These are phyloP conservation scores for Pocillopora damicornis DNA, from an alignment of 64 coral and sea anemone genomes.

Conservation along the genomic window DNA sequence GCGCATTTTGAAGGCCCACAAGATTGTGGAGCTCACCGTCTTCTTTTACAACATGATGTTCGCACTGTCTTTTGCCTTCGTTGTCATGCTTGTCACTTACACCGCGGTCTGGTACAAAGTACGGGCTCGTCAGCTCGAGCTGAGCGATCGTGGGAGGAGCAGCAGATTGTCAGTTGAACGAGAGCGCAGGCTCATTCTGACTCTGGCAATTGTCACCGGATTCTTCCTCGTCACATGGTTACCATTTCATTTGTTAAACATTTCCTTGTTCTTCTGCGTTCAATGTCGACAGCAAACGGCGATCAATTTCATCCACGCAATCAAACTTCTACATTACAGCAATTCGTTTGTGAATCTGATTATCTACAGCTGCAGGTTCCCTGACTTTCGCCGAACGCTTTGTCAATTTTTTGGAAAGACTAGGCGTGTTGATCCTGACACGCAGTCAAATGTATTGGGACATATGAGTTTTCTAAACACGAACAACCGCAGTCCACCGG, in stretches of 20 bases:
- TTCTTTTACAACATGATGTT: slow-evolving; percentile 72
- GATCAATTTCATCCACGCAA: slow-evolving; percentile 30
- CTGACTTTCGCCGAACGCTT: slow-evolving; percentile 70
- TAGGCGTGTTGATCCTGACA: not conserved
- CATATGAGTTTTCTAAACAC: slow-evolving; percentile 4
- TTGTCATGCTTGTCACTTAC: slow-evolving; percentile 60
- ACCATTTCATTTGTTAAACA: slow-evolving; percentile 82
- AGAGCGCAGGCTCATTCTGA: slow-evolving; percentile 73
- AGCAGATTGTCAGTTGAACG: slow-evolving; percentile 3
- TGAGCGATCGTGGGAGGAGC: not conserved
- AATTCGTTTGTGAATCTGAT: slow-evolving; percentile 76
- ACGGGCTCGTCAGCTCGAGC: slow-evolving; percentile 31
- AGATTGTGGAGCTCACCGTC: slow-evolving; percentile 35
- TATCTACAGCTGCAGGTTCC: slow-evolving; percentile 78
- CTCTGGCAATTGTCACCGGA: slow-evolving; percentile 62
- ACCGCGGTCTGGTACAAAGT: slow-evolving; percentile 67
- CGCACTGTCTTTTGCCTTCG: slow-evolving; percentile 48
- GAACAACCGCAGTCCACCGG: not conserved
- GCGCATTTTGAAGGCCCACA: not conserved
- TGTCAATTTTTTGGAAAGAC: not conserved
- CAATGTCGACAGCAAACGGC: not conserved
- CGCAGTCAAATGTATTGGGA: not conserved
- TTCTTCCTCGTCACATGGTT: slow-evolving; percentile 84
- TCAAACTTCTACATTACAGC: slow-evolving; percentile 74
- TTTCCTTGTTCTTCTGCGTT: slow-evolving; percentile 57